Evolutionary conservation across 1,140 invertebrate species (phyloP), one percentile per base, ranked within the genome.

Genomic region (Maniola jurtina): DNA sequence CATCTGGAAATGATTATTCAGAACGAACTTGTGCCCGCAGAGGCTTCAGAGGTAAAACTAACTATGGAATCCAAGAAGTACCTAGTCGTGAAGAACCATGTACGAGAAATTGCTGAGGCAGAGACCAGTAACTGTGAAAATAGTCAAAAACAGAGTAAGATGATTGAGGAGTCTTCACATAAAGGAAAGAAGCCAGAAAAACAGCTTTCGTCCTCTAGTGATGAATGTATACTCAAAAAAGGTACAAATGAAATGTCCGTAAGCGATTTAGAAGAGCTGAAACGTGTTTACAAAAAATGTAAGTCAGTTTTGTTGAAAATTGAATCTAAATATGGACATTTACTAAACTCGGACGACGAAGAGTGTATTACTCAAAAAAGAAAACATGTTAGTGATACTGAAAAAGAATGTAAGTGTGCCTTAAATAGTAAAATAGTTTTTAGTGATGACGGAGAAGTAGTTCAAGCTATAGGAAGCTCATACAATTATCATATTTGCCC

Each of bases 241-340:
- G 13, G 40, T 33, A 6, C 15, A 10, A 42, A 33, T 59, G 68
- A 76, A 69, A 79, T 84, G 10, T 76, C 65, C 65, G 34, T 68
- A 68, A 76, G 69, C 56, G 84, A 88, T 69, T 64, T 89, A 52
- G 62, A 82, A 56, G 84, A 89, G 56, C 59, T 90, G 35, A 76
- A 62, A 70, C 56, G 60, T 15, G 74, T 83, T 38, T 89, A 89
- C 38, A 72, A 69, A 14, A 82, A 84, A 38, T 89, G 88, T 62
- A 86, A 84, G 68, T 45, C 68, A 11, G 70, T 88, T 57, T 59
- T 90, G 5, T 66, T 67, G 6, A 88, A 84, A 68, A 88, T 90
- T n/a, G 85, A 89, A 70, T 57, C 52, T 6, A 90, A 90, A 68
- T 90, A 89, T 71, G 85, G 86, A 6, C 81, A 87, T 74, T 83